These are phyloP conservation scores for Macrosoma leucophasiata DNA, from an alignment of 2,888 invertebrate genomes.

Conservation along the genomic window DNA sequence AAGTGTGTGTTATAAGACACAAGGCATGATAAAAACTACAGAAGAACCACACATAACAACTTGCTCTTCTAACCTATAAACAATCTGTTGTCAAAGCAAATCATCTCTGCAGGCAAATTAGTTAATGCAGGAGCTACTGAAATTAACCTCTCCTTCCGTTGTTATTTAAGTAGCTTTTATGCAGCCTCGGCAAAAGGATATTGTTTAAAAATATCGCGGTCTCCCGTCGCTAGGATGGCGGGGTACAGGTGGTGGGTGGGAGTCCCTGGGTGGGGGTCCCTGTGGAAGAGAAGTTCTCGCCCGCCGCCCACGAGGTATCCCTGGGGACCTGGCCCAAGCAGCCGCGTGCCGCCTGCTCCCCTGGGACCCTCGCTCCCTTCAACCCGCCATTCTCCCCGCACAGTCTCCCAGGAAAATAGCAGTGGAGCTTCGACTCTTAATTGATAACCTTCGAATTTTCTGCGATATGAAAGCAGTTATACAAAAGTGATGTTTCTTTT, in stretches of 20 bases:
- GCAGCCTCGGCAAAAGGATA: constrained; percentile 26
- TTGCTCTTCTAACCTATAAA: no score
- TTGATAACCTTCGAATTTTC: no score
- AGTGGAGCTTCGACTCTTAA: constrained; percentile 65
- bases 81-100: no score
- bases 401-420: constrained; percentile 57
- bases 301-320: constrained; percentile 65
- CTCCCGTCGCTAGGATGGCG: constrained; percentile 40
- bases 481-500: no score
- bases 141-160: no score
- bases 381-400: constrained; percentile 33
- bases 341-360: constrained; percentile 66
- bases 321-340: constrained; percentile 62
- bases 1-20: no score
- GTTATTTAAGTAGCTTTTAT: constrained; percentile 1
- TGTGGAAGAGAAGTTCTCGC: constrained; percentile 62
- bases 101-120: no score
- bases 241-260: constrained; percentile 45
- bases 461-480: no score
- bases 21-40: no score
- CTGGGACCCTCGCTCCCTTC: constrained; percentile 41
- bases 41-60: no score
- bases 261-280: constrained; percentile 52
- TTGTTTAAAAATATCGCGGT: constrained; percentile 67
- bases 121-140: no score